Evolutionary conservation across 2,113 vertebrate genomes (phyloP), one percentile per base, ranked within the genome.

Genomic region (Ochotona princeps): DNA sequence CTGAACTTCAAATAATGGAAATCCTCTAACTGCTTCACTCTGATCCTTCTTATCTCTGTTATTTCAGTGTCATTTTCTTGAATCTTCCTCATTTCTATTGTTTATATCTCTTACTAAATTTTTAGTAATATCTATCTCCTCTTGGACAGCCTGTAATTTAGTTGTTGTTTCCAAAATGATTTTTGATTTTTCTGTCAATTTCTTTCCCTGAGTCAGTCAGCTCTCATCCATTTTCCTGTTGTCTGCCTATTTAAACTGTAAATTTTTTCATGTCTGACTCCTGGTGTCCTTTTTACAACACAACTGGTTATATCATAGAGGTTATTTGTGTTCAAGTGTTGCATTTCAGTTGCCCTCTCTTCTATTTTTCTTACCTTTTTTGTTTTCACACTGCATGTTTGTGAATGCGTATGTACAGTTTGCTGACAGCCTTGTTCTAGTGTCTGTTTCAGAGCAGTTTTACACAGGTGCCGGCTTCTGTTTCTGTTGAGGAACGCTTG

Each of bases 91-190:
- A 80, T 92, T 92, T 92, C 65, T 79, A 61, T 63, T 93, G 60
- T 89, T 80, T 90, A 38, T 21, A 10, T 54, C 47, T 67, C 72
- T 92, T 87, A 94, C 32, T 65, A 47, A 86, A 92, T 60, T 79
- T 90, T 23, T 72, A 14, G 15, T 85, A 91, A 76, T 75, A 93
- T 25, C 72, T 63, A 61, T 47, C 51, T 87, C 95, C 66, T 57
- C 32, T 83, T 73, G 30, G 67, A 28, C n/a, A 82, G 26, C 57
- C 10, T 90, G 70, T 69, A 92, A 92, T 82, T 85, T 90, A 82
- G 63, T 79, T 95, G 92, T 91, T 51, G 69, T 75, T 94, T 82
- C 93, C 65, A 28, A 93, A 85, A 78, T 92, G 70, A 92, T 61
- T 83, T 80, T 93, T 83, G 26, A 57, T 15, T 44, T 83, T 78